phyloP scores from a whole-genome alignment of 2,888 invertebrate genomes.

The Conchocele bisecta region DNA sequence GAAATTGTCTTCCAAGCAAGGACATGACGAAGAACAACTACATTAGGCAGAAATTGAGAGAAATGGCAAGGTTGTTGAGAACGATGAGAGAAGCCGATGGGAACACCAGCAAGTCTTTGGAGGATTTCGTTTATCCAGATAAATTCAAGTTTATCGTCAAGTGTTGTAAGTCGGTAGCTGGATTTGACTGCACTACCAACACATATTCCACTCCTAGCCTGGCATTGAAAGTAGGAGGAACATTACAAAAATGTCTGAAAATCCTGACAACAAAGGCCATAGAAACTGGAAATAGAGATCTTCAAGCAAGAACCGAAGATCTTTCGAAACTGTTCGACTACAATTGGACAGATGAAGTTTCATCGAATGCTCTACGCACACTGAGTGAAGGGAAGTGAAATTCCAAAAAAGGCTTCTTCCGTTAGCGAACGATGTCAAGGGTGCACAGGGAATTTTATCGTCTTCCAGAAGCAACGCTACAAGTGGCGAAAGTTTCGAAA shows the following conservation, averaged over 20 bases:
- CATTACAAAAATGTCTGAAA: background rate
- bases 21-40: background rate
- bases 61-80: background rate
- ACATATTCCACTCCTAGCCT: background rate
- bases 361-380: background rate
- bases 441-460: conserved; percentile 16
- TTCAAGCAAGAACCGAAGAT: background rate
- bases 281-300: background rate
- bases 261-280: background rate
- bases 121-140: background rate
- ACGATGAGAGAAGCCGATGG: background rate
- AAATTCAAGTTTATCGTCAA: background rate
- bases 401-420: background rate
- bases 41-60: background rate
- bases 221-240: background rate
- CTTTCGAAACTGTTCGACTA: background rate
- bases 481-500: conserved; percentile 14
- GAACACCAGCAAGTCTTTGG: background rate
- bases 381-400: background rate
- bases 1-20: background rate
- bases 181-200: background rate
- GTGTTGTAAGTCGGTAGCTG: background rate
- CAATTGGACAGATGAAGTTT: conserved; percentile 4
- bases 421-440: background rate
- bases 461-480: conserved; percentile 12